Evolutionary conservation across 2,888 invertebrate species (phyloP).

Genomic region (Blastobasis adustella): DNA sequence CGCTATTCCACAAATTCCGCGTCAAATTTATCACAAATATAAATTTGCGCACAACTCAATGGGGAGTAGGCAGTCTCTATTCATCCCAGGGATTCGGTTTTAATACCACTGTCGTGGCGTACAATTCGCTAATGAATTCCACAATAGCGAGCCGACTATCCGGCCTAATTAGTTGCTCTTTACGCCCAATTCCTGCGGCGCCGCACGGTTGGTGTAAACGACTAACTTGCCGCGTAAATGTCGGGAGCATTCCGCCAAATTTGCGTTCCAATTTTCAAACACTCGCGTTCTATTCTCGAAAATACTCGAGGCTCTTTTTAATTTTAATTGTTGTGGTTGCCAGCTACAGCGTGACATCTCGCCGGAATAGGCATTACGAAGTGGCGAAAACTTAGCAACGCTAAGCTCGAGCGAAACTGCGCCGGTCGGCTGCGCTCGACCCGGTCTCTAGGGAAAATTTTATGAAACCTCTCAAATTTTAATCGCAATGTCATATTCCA

Average conservation of each 20-base stretch:
- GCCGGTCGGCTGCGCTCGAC: too few species aligned
- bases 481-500: too few species aligned
- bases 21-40: background rate
- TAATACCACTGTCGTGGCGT: slow-evolving; percentile 34
- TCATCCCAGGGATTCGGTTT: slow-evolving; percentile 29
- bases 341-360: slow-evolving; percentile 55
- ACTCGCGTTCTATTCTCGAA: too few species aligned
- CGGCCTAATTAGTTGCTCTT: slow-evolving; percentile 53
- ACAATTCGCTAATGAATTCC: slow-evolving; percentile 52
- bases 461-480: too few species aligned
- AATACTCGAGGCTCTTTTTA: too few species aligned
- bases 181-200: slow-evolving; percentile 45
- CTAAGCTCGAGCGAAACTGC: slow-evolving; percentile 47
- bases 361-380: slow-evolving; percentile 30
- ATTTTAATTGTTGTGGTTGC: background rate
- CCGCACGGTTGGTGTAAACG: slow-evolving; percentile 31
- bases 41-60: slow-evolving; percentile 10
- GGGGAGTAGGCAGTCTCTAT: slow-evolving; percentile 16
- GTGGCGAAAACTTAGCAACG: slow-evolving; percentile 67
- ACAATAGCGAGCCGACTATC: slow-evolving; percentile 52
- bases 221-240: slow-evolving; percentile 21
- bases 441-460: too few species aligned
- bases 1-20: too few species aligned
- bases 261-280: slow-evolving; percentile 1
- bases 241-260: background rate